Evolutionary conservation across 1,140 invertebrate species (phyloP).

Genomic region (Rhopalosiphum maidis): DNA sequence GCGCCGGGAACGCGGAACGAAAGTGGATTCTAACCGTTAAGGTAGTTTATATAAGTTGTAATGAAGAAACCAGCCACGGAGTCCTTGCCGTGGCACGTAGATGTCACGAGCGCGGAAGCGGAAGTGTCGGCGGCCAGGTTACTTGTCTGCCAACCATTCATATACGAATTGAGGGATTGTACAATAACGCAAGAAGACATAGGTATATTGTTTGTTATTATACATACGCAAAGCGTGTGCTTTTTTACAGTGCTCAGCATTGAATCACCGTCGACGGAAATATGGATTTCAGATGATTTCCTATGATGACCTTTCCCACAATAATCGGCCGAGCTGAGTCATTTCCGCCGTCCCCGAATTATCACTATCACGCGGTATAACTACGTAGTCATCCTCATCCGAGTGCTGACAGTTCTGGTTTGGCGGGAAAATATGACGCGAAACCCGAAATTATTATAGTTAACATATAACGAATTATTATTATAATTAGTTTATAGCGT

Average conservation of each 20-base stretch:
- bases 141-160: neutral
- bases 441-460: neutral
- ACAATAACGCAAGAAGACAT: neutral
- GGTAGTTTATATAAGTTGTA: neutral
- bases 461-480: no score
- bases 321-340: neutral
- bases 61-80: neutral
- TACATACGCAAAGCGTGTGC: neutral
- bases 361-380: neutral
- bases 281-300: neutral
- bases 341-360: neutral
- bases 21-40: neutral
- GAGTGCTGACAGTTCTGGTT: neutral
- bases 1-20: neutral
- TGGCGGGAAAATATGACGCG: neutral
- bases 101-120: slow-evolving; percentile 32
- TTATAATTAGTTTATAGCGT: no score
- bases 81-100: neutral
- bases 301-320: neutral
- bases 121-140: neutral
- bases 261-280: neutral
- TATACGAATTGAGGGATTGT: neutral
- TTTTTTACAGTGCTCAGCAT: neutral
- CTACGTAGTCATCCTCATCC: neutral
- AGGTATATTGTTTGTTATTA: neutral